Base-by-base conservation (phyloP, 2,797 vertebrate genomes). In the Periophthalmus magnuspinnatus region DNA sequence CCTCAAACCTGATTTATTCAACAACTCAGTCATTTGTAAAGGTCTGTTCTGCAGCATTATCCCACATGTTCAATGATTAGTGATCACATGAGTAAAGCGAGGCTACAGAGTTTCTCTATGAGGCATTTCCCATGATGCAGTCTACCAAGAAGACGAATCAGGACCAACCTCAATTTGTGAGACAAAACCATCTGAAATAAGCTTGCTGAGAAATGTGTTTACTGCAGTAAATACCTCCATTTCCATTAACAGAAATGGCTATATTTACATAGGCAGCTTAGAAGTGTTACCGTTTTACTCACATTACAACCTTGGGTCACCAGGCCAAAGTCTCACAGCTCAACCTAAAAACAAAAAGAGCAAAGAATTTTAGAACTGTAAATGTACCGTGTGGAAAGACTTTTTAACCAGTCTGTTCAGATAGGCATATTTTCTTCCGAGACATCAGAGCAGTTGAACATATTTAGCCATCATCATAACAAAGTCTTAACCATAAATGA, bases 371-470 rank as follows among this genome's bases (percentile, higher is more conserved):
- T 47, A 47, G 7, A 16, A 7, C 11, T 62, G 36, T 6, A 7
- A 19, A 17, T 16, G 6, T 6, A 48, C 0, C 5, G 41, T 3
- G 6, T 21, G 0, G 6, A 0, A 13, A 5, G 41, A 13, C 2
- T 0, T 32, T 10, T 2, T 45, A n/a, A 8, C 5, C 16, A 16
- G 14, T 21, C 21, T 17, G 81, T 86, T 93, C 91, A 93, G 90
- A 88, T 14, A 77, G 84, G 87, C 86, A 78, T 38, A 16, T 14
- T 73, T 13, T 91, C 90, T 88, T 6, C 92, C 89, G 16, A 91
- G 72, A 73, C 28, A 32, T 97, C 96, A 96, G 96, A 96, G 96
- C 96, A 97, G 96, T 97, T 97, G 95, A 97, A 97, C 96, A 94
- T 91, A 88, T 92, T 91, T 16, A 68, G 93, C 92, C 91, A 85